These are phyloP conservation scores for Hirtodrosophila cameraria DNA, from an alignment of 2,888 invertebrate species.

Conservation along the genomic window DNA sequence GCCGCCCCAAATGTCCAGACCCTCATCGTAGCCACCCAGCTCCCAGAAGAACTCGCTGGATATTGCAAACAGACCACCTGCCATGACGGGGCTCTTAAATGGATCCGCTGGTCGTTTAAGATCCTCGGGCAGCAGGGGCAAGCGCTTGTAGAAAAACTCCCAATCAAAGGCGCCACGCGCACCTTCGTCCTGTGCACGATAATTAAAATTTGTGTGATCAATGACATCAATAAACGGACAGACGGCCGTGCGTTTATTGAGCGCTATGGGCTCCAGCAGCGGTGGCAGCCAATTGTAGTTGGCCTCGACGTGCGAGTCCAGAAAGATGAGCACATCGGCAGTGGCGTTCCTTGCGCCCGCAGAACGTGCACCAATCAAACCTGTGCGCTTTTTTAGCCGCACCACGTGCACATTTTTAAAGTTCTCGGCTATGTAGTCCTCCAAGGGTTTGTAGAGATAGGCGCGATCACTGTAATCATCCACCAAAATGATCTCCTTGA, in stretches of 20 bases:
- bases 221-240: slow-evolving; percentile 99
- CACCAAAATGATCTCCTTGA: slow-evolving; percentile 95
- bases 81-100: slow-evolving; percentile 96
- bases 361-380: slow-evolving; percentile 94
- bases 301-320: slow-evolving; percentile 96
- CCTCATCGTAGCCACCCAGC: slow-evolving; percentile 96
- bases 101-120: slow-evolving; percentile 80
- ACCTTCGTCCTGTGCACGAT: slow-evolving; percentile 97
- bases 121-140: slow-evolving; percentile 87
- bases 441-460: slow-evolving; percentile 89
- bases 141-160: slow-evolving; percentile 98
- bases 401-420: slow-evolving; percentile 91
- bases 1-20: slow-evolving; percentile 98
- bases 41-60: slow-evolving; percentile 97
- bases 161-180: slow-evolving; percentile 98
- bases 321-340: slow-evolving; percentile 92
- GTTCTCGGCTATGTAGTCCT: slow-evolving; percentile 89
- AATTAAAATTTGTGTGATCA: slow-evolving; percentile 94
- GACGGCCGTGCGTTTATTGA: slow-evolving; percentile 93
- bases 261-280: slow-evolving; percentile 94
- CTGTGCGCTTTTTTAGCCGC: slow-evolving; percentile 89
- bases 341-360: slow-evolving; percentile 92
- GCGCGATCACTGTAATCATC: slow-evolving; percentile 93
- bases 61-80: slow-evolving; percentile 98
- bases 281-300: slow-evolving; percentile 97